phyloP scores from a whole-genome alignment of 2,888 invertebrate species.

The Autographa gamma region DNA sequence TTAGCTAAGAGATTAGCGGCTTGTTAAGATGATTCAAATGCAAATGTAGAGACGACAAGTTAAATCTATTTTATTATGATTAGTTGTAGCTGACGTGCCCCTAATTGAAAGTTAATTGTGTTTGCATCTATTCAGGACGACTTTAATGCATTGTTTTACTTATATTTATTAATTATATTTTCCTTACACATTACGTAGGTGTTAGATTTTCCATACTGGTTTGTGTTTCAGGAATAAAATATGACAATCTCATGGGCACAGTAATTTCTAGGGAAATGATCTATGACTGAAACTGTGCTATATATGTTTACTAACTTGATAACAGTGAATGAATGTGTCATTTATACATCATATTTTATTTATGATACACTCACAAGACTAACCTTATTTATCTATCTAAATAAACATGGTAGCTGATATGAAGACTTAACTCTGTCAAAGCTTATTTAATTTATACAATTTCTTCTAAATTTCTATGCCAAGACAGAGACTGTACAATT shows the following conservation, averaged over 20 bases:
- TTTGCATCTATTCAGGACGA: neutral
- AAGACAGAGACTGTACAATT: neutral
- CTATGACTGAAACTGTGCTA: too few relatives aligned
- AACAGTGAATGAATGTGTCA: neutral
- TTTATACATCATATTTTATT: neutral
- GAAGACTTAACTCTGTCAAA: neutral
- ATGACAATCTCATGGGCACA: too few relatives aligned
- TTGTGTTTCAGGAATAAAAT: too few relatives aligned
- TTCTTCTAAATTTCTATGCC: neutral
- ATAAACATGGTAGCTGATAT: neutral
- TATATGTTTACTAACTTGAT: neutral
- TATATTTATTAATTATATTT: too few relatives aligned
- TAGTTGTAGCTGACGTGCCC: neutral
- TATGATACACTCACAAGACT: neutral
- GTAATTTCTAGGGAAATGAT: too few relatives aligned
- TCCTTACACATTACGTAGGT: too few relatives aligned
- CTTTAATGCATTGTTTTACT: neutral
- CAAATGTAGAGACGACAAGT: neutral
- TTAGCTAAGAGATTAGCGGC: conserved; percentile 56
- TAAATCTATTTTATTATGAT: conserved; percentile 2
- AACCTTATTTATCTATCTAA: neutral
- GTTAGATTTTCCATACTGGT: too few relatives aligned
- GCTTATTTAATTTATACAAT: neutral
- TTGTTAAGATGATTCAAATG: conserved; percentile 8
- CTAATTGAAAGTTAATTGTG: neutral